Evolutionary conservation across 2,113 vertebrate species (phyloP).

Genomic region (Pontoporia blainvillei): DNA sequence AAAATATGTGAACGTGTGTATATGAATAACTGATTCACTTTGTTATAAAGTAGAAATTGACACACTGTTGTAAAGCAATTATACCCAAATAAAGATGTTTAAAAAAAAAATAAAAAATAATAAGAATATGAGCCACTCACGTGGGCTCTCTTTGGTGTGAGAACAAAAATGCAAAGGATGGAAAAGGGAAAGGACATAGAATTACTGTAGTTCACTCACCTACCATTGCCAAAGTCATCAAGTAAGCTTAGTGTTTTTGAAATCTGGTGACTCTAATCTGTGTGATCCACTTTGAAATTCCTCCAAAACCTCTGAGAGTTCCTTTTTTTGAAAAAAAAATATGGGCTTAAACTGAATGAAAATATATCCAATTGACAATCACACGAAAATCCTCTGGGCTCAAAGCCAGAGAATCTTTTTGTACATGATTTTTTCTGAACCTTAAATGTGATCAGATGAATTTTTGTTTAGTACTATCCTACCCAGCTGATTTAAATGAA

Average conservation of each 20-base stretch:
- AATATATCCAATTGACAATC: conserved; percentile 23
- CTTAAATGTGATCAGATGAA: conserved; percentile 53
- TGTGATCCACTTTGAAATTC: neutral
- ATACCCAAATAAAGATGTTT: too few species aligned
- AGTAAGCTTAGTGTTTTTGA: neutral
- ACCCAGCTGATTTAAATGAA: conserved; percentile 33
- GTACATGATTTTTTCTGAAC: neutral
- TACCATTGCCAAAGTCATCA: neutral
- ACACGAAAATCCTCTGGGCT: conserved; percentile 29
- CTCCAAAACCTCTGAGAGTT: neutral
- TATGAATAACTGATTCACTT: too few species aligned
- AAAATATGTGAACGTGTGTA: too few species aligned
- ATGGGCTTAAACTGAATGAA: conserved; percentile 4
- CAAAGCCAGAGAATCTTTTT: conserved; percentile 34
- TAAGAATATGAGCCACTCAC: neutral
- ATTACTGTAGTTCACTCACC: neutral
- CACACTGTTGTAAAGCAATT: too few species aligned
- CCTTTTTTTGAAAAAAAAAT: neutral
- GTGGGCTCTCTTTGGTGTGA: neutral
- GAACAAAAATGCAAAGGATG: neutral
- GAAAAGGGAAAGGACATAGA: neutral
- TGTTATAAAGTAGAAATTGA: too few species aligned
- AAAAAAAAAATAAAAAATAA: neutral
- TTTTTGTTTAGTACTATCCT: conserved; percentile 34
- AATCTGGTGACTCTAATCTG: neutral